These are phyloP conservation scores for Macrosiphum euphorbiae DNA, from an alignment of 2,888 invertebrate species.

Conservation along the genomic window DNA sequence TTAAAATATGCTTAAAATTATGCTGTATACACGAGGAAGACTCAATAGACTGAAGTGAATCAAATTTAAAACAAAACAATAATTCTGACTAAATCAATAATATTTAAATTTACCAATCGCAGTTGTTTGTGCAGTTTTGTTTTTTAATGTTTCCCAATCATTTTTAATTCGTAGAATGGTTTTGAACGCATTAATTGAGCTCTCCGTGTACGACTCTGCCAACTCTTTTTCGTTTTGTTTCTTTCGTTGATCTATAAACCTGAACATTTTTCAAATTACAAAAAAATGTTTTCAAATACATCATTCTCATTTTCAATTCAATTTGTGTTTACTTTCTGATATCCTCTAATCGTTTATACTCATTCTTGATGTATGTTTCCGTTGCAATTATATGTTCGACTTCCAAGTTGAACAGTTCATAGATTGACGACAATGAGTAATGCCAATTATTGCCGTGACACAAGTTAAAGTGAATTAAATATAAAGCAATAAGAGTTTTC, in stretches of 20 bases:
- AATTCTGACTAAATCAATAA: not conserved
- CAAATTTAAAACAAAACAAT: not conserved
- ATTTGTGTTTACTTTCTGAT: constrained; percentile 17
- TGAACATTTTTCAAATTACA: not conserved
- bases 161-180: constrained; percentile 40
- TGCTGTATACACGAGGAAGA: not conserved
- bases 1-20: not conserved
- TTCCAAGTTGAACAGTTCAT: constrained; percentile 10
- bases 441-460: constrained; percentile 20
- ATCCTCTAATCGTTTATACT: constrained; percentile 23
- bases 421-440: constrained; percentile 15
- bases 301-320: not conserved
- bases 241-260: constrained; percentile 46
- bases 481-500: not conserved
- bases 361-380: constrained; percentile 24
- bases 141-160: constrained; percentile 42
- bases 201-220: constrained; percentile 29
- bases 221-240: constrained; percentile 26
- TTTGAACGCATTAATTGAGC: constrained; percentile 50
- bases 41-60: not conserved
- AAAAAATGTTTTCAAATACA: not conserved
- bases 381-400: not conserved
- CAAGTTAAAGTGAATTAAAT: not conserved
- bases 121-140: not conserved
- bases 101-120: not conserved